phyloP scores from a whole-genome alignment of 2,113 vertebrate genomes.

The Globicephala melas region DNA sequence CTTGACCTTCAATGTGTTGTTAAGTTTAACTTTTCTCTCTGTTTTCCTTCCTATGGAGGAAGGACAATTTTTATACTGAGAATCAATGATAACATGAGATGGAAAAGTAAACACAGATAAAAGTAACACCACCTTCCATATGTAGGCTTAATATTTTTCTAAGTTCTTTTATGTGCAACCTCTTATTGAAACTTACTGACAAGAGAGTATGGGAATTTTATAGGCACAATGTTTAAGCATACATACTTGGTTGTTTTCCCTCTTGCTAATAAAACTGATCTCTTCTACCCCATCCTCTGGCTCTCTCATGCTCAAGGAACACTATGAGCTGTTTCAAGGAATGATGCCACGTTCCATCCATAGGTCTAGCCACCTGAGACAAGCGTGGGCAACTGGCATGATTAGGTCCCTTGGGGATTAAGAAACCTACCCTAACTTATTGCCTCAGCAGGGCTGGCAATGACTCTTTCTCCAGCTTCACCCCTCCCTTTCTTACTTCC shows the following conservation, averaged over 20 bases:
- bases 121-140: background rate
- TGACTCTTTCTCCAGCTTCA: conserved; percentile 25
- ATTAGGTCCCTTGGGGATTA: background rate
- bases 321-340: background rate
- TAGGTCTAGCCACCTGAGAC: background rate
- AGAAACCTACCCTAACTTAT: background rate
- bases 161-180: background rate
- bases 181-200: background rate
- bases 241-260: background rate
- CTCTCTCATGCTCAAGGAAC: background rate
- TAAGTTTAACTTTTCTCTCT: background rate
- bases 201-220: background rate
- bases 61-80: background rate
- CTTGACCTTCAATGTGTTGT: background rate
- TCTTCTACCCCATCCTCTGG: background rate
- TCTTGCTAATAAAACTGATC: background rate
- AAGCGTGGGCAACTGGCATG: background rate
- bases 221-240: background rate
- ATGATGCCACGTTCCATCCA: background rate
- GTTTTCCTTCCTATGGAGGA: background rate
- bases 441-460: background rate
- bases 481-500: background rate
- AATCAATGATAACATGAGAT: background rate
- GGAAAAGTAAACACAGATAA: background rate
- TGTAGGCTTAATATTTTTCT: background rate